Base-by-base conservation (phyloP, 2,113 vertebrate species). In the Lagopus leucura region DNA sequence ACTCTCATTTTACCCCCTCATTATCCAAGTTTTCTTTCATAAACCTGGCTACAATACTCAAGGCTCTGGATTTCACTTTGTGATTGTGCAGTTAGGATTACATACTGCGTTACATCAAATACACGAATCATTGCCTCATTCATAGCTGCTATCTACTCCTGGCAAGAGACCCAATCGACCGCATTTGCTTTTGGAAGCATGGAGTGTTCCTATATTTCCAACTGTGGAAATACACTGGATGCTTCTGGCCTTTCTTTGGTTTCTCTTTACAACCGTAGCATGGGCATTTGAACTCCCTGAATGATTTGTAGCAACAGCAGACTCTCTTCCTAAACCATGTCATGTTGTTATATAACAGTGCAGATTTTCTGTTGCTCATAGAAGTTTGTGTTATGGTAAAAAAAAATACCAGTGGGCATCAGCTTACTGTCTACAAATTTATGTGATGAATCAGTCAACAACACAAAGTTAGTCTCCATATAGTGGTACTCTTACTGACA, bases 281-380 rank as follows among this genome's bases (percentile, higher is more conserved):
- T 45, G 66, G 91, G 47, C 42, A 60, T 42, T 61, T 75, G 28
- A 24, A 75, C 81, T 89, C 89, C 74, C 52, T 82, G 50, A 85
- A 70, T 25, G 19, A 50, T 38, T 82, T 52, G 16, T 19, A 90
- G 65, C 6, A 60, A 87, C 75, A 89, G n/a, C n/a, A 81, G 43
- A 82, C 30, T 48, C 24, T 55, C 47, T n/a, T 66, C 25, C 28
- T 43, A 82, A 67, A 90, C 27, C 20, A 81, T 13, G 11, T 13
- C 4, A 15, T 60, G 74, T 83, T 82, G 50, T 50, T 84, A 36
- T 15, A 8, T 19, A 82, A 17, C 32, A 60, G 10, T 42, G 10
- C 28, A 91, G 40, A 71, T 67, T 85, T 93, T 54, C 58, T 72
- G 36, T 13, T 82, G n/a, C 13, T 50, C 82, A 76, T 28, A 81